Percentiles rank a stretch among this genome's conserved stretches.
phyloP scores from a whole-genome alignment of 2,113 vertebrate genomes.

The Charina bottae region DNA sequence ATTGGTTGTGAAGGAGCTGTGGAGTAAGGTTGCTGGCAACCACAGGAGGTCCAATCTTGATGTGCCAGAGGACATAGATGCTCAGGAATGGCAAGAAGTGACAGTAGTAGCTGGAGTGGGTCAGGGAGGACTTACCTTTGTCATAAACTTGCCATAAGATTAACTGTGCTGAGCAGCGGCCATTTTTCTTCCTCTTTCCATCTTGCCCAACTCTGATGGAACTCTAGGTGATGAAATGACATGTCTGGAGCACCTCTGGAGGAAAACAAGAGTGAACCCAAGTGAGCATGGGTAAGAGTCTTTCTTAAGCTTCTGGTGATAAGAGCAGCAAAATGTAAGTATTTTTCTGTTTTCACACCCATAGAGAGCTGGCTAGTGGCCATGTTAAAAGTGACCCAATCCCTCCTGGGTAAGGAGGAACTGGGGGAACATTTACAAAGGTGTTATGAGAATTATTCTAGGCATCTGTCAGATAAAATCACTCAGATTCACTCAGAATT shows the following conservation, averaged over 20 bases:
- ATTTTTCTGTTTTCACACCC: not conserved
- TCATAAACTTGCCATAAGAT: not conserved
- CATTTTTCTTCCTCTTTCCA: not conserved
- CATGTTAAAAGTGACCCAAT: not conserved
- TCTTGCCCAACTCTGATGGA: not conserved
- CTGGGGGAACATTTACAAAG: not conserved
- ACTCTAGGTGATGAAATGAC: not conserved
- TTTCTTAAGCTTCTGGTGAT: not conserved
- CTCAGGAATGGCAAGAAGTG: not conserved
- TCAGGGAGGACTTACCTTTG: not conserved
- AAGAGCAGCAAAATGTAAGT: not conserved
- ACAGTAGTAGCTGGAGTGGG: not conserved
- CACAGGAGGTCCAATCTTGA: not conserved
- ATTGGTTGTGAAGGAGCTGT: not conserved
- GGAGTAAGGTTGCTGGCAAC: not conserved
- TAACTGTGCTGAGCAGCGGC: not conserved
- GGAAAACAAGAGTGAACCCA: not conserved
- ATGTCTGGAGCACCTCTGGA: not conserved
- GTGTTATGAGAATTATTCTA: not conserved
- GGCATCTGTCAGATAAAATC: not conserved
- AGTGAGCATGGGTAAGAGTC: not conserved
- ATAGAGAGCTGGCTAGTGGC: not conserved
- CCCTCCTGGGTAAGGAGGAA: not conserved
- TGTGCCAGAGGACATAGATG: not conserved
- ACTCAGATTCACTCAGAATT: not conserved